phyloP scores from a whole-genome alignment of 2,888 invertebrate species.

The Pammene fasciana region DNA sequence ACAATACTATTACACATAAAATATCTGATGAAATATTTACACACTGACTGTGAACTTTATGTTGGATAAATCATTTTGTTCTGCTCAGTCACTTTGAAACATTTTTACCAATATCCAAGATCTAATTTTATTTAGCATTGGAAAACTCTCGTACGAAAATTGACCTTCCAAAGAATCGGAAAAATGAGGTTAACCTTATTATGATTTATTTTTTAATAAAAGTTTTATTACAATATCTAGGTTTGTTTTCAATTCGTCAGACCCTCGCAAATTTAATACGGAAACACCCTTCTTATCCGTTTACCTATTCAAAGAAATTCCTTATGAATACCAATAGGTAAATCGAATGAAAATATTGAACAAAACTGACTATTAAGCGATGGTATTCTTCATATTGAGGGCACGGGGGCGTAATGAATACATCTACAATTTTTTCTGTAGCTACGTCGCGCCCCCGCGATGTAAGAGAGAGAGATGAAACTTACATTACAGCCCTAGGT shows the following conservation, averaged over 20 bases:
- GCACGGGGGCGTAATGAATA: neutral
- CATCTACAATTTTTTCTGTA: no score
- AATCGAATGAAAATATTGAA: constrained; percentile 66
- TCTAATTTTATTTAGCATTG: no score
- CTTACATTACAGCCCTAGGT: no score
- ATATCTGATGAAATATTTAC: no score
- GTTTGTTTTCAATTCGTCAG: constrained; percentile 61
- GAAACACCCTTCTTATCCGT: constrained; percentile 65
- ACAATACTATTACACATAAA: no score
- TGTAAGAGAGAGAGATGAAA: no score
- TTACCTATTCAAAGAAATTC: constrained; percentile 71
- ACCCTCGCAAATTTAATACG: constrained; percentile 58
- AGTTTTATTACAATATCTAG: constrained; percentile 24
- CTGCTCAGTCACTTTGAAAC: no score
- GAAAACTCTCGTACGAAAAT: no score
- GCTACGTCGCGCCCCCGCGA: no score
- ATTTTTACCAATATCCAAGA: no score
- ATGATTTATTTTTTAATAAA: neutral
- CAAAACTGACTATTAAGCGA: constrained; percentile 64
- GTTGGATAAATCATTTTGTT: no score
- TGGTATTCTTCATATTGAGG: constrained; percentile 53
- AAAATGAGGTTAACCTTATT: neutral
- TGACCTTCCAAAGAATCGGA: neutral
- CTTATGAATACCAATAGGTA: constrained; percentile 71
- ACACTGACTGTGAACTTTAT: no score